These are phyloP conservation scores for Aporophyla nigra DNA, from an alignment of 2,888 invertebrate species.

Conservation along the genomic window DNA sequence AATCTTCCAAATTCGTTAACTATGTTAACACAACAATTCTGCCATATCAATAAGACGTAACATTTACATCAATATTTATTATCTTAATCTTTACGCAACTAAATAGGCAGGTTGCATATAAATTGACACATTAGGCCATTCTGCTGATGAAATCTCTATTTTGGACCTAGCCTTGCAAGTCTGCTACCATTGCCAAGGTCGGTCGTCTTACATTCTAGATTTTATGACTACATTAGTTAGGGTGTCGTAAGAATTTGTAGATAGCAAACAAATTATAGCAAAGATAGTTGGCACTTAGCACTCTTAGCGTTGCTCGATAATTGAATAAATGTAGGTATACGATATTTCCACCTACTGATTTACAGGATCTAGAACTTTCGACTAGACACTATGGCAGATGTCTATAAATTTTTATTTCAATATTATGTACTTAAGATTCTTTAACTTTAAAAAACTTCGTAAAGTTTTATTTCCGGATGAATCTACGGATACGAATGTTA, in stretches of 20 bases:
- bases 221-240: conserved; percentile 37
- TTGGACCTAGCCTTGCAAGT: conserved; percentile 24
- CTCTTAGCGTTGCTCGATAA: conserved; percentile 23
- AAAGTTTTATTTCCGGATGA: background rate
- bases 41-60: conserved; percentile 16
- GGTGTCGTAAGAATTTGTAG: background rate
- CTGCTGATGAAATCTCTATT: conserved; percentile 43
- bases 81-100: conserved; percentile 51
- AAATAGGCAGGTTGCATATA: conserved; percentile 35
- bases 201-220: conserved; percentile 30
- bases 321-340: conserved; percentile 22
- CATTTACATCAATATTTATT: conserved; percentile 41
- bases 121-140: conserved; percentile 40
- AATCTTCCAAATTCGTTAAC: background rate
- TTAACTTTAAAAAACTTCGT: too few relatives aligned
- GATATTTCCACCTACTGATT: conserved; percentile 9
- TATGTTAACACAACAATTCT: background rate
- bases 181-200: conserved; percentile 47
- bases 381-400: background rate
- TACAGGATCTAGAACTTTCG: background rate
- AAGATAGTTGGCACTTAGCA: conserved; percentile 44
- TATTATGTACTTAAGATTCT: background rate
- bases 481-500: background rate
- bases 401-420: background rate
- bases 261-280: conserved; percentile 21